Percentiles rank a stretch among this genome's conserved stretches.
Evolutionary conservation across 1,140 invertebrate species (phyloP).

Genomic region (Epicauta chinensis): DNA sequence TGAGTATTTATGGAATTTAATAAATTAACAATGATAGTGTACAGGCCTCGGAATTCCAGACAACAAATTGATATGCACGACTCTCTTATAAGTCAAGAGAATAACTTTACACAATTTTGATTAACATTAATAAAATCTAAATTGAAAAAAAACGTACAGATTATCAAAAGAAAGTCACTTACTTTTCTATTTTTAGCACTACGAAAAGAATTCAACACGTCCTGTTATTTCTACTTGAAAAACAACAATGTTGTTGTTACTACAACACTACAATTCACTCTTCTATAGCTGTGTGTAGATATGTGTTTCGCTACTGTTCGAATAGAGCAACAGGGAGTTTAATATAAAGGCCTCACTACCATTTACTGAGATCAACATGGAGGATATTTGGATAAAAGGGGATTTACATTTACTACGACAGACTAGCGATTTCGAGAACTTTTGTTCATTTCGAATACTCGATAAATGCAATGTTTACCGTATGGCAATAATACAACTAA

Average conservation of each 20-base stretch:
- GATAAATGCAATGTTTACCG: too few species aligned
- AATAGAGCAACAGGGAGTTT: slow-evolving; percentile 13
- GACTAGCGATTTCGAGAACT: background rate
- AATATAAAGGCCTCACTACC: slow-evolving; percentile 12
- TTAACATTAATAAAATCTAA: too few species aligned
- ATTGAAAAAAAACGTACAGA: too few species aligned
- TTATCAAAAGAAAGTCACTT: too few species aligned
- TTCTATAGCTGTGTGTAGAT: too few species aligned
- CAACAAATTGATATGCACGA: slow-evolving; percentile 13
- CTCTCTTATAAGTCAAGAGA: slow-evolving; percentile 2
- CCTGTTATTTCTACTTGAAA: too few species aligned
- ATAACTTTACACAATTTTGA: too few species aligned
- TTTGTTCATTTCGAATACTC: background rate
- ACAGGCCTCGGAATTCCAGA: slow-evolving; percentile 1
- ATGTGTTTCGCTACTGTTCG: background rate
- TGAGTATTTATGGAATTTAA: slow-evolving; percentile 11
- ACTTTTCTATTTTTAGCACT: too few species aligned
- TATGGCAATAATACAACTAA: too few species aligned
- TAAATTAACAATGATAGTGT: slow-evolving; percentile 3
- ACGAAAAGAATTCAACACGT: too few species aligned
- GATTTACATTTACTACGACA: slow-evolving; percentile 9
- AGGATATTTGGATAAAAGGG: slow-evolving; percentile 8
- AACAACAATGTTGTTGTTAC: too few species aligned
- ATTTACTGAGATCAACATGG: background rate
- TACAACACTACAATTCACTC: too few species aligned